Evolutionary conservation across 2,888 invertebrate species (phyloP), one percentile per base, ranked within the genome.

Genomic region (Resseliella maxima): DNA sequence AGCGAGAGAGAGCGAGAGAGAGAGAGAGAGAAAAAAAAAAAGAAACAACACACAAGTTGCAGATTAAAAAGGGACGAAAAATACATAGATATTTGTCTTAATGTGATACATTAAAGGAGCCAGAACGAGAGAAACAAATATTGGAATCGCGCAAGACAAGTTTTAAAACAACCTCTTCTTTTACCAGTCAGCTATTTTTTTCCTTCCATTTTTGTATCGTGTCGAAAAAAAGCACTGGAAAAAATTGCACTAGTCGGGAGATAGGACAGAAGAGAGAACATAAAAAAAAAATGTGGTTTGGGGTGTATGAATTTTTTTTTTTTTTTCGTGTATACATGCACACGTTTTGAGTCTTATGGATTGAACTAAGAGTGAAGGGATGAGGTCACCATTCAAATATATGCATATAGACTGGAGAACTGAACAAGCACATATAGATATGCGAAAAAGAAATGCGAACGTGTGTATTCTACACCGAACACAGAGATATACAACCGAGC

Each of bases 61-160:
- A 38, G 45, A 85, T 85, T 85, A 45, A 85, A 85, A 85, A 85
- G 85, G 85, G 85, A 45, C 83, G 83, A 83, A 83, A 83, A 83
- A 83, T 31, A 85, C 85, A 85, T 45, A 85, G 85, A 85, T 85
- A 85, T 85, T 85, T 85, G 38, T 85, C 85, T 85, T 85, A 85
- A 85, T 85, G 85, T 45, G 41, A 27, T 45, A 41, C 46, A 85
- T 85, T 85, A 31, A 31, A 45, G 85, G 45, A 85, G 45, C 85
- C 41, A 85, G 85, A 85, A 85, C 41, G 45, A 85, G 85, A 85
- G 85, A 85, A 85, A 18, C 85, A 85, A 85, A 85, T 85, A 85
- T 85, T 85, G 50, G 54, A 85, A 45, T 41, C 85, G 85, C 85
- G 85, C 85, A 85, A 85, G 85, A 85, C 85, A 85, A 85, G 54